phyloP scores from a whole-genome alignment of 92 coral and sea anemone species.

The Palythoa grandis region DNA sequence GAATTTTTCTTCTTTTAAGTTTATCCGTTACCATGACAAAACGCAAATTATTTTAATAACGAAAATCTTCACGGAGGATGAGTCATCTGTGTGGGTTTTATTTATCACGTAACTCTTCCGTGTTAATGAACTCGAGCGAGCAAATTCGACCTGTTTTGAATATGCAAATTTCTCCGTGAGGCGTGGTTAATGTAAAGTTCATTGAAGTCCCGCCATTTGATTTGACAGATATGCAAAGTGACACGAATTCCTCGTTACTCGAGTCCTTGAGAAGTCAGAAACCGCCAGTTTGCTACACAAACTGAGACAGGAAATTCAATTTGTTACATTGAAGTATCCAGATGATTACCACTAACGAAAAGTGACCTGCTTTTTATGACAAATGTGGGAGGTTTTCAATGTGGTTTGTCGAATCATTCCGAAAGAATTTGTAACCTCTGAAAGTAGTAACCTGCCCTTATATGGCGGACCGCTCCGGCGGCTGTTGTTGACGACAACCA shows the following conservation, averaged over 20 bases:
- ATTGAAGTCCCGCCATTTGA: constrained; percentile 32
- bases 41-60: constrained; percentile 4
- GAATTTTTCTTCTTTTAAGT: constrained; percentile 22
- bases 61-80: constrained; percentile 15
- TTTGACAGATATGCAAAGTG: constrained; percentile 29
- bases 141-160: constrained; percentile 27
- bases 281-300: not conserved
- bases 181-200: constrained; percentile 43
- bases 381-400: constrained; percentile 52
- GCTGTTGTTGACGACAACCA: constrained; percentile 97
- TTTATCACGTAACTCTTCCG: constrained; percentile 49
- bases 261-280: not conserved
- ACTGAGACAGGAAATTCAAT: not conserved
- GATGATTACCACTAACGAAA: not conserved
- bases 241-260: constrained; percentile 30
- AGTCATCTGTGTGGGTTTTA: constrained; percentile 59
- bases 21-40: constrained; percentile 42
- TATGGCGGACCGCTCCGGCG: constrained; percentile 82
- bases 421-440: constrained; percentile 93
- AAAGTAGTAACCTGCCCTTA: constrained; percentile 99
- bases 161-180: constrained; percentile 35
- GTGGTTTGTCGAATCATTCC: constrained; percentile 80
- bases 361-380: constrained; percentile 23
- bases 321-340: not conserved
- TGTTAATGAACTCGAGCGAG: constrained; percentile 36